Conservation (phyloP, 2,888 invertebrate species). For the Microchrysa polita region DNA sequence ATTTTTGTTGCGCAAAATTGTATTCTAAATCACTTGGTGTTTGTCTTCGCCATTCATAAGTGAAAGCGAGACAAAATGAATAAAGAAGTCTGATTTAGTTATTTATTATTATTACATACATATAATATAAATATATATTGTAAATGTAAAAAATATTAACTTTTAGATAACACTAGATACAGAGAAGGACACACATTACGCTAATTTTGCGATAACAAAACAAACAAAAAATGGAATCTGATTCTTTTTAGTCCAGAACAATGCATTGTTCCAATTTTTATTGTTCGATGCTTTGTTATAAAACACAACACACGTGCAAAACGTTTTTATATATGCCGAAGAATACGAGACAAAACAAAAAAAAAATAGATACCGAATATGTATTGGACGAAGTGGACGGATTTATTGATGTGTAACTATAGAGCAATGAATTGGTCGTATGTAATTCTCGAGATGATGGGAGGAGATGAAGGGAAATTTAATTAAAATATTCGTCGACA, state of each 20-base stretch:
- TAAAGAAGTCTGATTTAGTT: conserved; percentile 36
- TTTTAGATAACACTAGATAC: not conserved
- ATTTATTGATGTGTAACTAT: conserved; percentile 8
- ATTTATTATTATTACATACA: conserved; percentile 6
- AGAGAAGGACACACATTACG: not conserved
- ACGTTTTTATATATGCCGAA: conserved; percentile 25
- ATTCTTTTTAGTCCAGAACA: conserved; percentile 32
- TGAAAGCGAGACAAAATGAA: conserved; percentile 10
- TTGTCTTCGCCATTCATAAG: conserved; percentile 24
- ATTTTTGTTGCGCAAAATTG: conserved; percentile 36
- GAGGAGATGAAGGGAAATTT: not conserved
- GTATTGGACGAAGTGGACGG: not conserved
- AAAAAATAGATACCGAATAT: conserved; percentile 2
- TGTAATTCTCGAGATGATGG: not conserved
- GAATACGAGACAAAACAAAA: no score
- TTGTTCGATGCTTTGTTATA: conserved; percentile 32
- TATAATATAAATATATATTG: not conserved
- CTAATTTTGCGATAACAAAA: not conserved
- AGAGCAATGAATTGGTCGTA: not conserved
- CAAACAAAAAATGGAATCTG: conserved; percentile 11
- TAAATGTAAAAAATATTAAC: conserved; percentile 8
- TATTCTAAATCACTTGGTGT: conserved; percentile 18
- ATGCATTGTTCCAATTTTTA: not conserved
- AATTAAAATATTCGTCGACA: conserved; percentile 26
- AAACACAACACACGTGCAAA: not conserved